Percentiles rank a stretch among this genome's conserved stretches.
Evolutionary conservation across 2,888 invertebrate species (phyloP).

Genomic region (Netelia fuscicornis): DNA sequence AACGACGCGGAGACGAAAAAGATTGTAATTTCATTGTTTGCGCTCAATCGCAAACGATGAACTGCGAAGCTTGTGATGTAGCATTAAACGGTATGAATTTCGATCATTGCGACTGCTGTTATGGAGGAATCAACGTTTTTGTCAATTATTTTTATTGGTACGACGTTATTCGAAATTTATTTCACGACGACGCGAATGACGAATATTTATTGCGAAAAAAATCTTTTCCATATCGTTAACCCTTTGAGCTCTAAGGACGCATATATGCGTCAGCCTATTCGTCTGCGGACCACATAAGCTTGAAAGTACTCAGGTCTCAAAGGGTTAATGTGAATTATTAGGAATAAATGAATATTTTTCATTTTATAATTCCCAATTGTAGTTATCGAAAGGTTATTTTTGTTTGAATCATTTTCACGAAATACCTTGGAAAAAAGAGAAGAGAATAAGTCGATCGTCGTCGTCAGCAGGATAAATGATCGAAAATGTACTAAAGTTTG

Average conservation of each 20-base stretch:
- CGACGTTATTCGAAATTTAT: not conserved
- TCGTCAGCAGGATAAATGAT: slow-evolving; percentile 30
- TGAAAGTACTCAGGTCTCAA: no score
- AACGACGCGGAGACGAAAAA: not conserved
- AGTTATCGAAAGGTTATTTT: no score
- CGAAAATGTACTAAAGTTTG: slow-evolving; percentile 27
- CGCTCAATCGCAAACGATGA: slow-evolving; percentile 38
- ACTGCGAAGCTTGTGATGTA: slow-evolving; percentile 29
- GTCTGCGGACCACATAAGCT: no score
- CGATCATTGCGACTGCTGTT: not conserved
- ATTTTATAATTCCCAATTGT: no score
- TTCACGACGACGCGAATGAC: not conserved
- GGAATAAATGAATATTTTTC: not conserved
- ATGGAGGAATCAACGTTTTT: not conserved
- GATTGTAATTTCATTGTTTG: slow-evolving; percentile 15
- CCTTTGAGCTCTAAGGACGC: no score
- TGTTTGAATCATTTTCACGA: no score
- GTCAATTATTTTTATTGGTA: not conserved
- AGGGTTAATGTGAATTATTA: not conserved
- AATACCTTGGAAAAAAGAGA: no score
- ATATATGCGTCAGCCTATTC: no score
- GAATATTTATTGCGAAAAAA: not conserved
- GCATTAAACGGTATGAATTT: slow-evolving; percentile 3
- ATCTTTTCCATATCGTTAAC: not conserved
- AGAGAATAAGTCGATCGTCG: no score